These are phyloP conservation scores for Thalassophryne amazonica DNA, from an alignment of 2,797 vertebrate species.

Conservation along the genomic window DNA sequence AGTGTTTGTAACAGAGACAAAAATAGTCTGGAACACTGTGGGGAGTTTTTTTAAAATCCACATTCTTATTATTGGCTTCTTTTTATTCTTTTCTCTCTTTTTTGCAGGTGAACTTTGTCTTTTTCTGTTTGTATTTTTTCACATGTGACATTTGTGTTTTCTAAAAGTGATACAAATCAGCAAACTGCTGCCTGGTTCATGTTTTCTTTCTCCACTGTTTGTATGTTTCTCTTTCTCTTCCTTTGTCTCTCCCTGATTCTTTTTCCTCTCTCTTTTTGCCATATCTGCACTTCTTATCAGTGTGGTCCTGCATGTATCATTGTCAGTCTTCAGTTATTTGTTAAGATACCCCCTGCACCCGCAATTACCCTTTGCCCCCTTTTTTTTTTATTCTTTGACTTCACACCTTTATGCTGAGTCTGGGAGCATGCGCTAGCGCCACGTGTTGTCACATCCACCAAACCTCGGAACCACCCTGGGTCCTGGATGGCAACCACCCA, in stretches of 20 bases:
- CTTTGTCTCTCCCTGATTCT: background rate
- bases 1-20: slow-evolving; percentile 55
- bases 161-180: no score
- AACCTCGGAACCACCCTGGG: no score
- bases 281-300: slow-evolving; percentile 2
- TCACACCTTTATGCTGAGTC: slow-evolving; percentile 18
- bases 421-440: background rate
- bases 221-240: background rate
- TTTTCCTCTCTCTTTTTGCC: slow-evolving; percentile 1
- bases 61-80: background rate
- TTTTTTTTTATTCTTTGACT: slow-evolving; percentile 36
- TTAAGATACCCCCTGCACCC: slow-evolving; percentile 15
- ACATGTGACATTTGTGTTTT: no score
- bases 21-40: slow-evolving; percentile 40
- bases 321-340: slow-evolving; percentile 33
- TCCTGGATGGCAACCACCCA: no score
- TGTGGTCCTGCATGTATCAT: slow-evolving; percentile 31
- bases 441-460: no score
- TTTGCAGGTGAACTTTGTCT: slow-evolving; percentile 8
- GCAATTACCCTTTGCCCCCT: slow-evolving; percentile 15
- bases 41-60: slow-evolving; percentile 18
- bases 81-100: background rate
- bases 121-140: no score
- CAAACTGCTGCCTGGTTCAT: no score
- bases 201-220: background rate